These are phyloP conservation scores for Acanthaster planci DNA, from an alignment of 35 echinoderm and acorn worm species.

Conservation along the genomic window DNA sequence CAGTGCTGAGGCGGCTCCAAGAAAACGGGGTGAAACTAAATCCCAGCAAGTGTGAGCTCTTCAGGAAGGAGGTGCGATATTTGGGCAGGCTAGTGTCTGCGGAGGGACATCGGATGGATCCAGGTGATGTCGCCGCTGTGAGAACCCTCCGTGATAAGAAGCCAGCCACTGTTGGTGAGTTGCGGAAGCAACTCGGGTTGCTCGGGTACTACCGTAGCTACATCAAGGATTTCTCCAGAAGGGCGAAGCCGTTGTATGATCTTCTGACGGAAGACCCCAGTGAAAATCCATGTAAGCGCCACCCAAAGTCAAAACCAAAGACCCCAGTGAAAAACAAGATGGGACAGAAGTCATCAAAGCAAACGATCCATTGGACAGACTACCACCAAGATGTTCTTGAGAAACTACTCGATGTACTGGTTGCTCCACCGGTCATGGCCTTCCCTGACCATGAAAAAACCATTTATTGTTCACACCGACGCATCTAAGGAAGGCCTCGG, in stretches of 20 bases:
- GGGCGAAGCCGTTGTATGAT: conserved; percentile 47
- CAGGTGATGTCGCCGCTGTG: conserved; percentile 7
- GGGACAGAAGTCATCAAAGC: background rate
- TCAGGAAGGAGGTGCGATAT: conserved; percentile 45
- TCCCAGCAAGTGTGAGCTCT: conserved; percentile 43
- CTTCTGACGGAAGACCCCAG: no score
- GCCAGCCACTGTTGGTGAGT: conserved; percentile 36
- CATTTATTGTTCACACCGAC: conserved; percentile 55
- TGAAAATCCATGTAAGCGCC: no score
- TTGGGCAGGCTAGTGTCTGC: conserved; percentile 49
- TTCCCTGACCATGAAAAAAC: conserved; percentile 34
- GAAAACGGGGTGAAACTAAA: conserved; percentile 25
- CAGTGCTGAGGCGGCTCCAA: background rate
- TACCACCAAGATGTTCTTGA: conserved; percentile 32
- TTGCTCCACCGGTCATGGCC: conserved; percentile 46
- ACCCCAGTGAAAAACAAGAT: no score
- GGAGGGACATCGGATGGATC: conserved; percentile 38
- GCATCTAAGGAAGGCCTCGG: conserved; percentile 46
- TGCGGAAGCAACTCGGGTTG: conserved; percentile 36
- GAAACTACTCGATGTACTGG: background rate
- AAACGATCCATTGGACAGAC: conserved; percentile 40
- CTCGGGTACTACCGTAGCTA: conserved; percentile 37
- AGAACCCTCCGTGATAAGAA: conserved; percentile 5
- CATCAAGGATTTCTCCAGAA: conserved; percentile 19
- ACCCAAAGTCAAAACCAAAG: conserved; percentile 21